Conservation (phyloP, 1,140 invertebrate genomes). For the Stegodyphus dumicola region DNA sequence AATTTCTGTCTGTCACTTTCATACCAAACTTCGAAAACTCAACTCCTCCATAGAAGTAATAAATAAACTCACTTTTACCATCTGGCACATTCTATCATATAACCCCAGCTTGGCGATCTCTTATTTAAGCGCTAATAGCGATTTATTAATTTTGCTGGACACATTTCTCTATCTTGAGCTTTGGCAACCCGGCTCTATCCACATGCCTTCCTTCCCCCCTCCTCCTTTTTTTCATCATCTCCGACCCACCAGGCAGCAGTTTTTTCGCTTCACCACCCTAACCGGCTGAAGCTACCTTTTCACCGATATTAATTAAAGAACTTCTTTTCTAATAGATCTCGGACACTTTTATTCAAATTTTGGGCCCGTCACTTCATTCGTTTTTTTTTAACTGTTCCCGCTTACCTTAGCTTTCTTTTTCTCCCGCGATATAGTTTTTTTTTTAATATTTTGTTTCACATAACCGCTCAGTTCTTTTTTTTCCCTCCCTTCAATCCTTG, state of each 20-base stretch:
- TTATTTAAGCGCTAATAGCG: constrained; percentile 42
- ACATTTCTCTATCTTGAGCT: constrained; percentile 7
- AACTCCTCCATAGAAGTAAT: no score
- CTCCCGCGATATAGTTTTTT: background rate
- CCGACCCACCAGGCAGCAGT: no score
- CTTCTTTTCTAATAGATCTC: constrained; percentile 45
- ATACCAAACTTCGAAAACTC: no score
- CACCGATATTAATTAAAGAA: constrained; percentile 48
- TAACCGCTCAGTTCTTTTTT: background rate
- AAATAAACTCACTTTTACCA: no score
- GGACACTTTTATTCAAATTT: constrained; percentile 56
- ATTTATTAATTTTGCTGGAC: constrained; percentile 42
- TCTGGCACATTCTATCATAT: no score
- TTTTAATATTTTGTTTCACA: constrained; percentile 13
- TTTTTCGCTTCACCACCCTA: background rate
- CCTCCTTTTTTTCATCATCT: background rate
- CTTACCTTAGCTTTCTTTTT: constrained; percentile 19
- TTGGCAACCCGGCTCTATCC: background rate
- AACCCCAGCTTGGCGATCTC: constrained; percentile 5
- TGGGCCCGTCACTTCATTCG: constrained; percentile 13
- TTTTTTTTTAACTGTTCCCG: background rate
- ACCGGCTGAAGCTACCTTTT: constrained; percentile 35
- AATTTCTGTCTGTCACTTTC: no score
- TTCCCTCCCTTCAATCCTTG: background rate
- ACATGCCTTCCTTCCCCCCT: background rate